Evolutionary conservation across 1,140 invertebrate genomes (phyloP), one percentile per base, ranked within the genome.

Genomic region (Meteorus sp.): DNA sequence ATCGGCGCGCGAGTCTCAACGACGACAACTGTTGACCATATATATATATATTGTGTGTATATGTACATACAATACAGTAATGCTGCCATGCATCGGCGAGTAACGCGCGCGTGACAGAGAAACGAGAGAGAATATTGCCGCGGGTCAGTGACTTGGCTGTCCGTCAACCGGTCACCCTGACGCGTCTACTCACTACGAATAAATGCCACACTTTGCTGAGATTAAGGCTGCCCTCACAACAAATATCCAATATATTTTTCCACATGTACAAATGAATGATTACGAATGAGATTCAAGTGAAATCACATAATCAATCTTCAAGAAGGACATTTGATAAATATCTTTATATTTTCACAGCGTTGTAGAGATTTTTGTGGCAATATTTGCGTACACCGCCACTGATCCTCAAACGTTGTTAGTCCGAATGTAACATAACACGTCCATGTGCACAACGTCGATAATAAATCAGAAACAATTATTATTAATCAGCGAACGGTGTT

Each of bases 391-490:
- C n/a, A n/a, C n/a, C n/a, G n/a, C n/a, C n/a, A n/a, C n/a, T n/a
- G n/a, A n/a, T n/a, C n/a, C n/a, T n/a, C n/a, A 29, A 65, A 58
- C 57, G 37, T 33, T 56, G 54, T 63, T 59, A 60, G 60, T 60
- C n/a, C 54, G 61, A 66, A 63, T 61, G 7, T 55, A 8, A 27
- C 31, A n/a, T 1, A 39, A 11, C 41, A 44, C 15, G 19, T 44
- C 17, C 13, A 13, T 17, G 29, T 20, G 47, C 11, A 50, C 22
- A 48, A 48, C 15, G 45, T 27, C 23, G 20, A 17, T 20, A 33
- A 44, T 55, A 17, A 29, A 3, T 55, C 35, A 29, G 20, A 22
- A 7, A 55, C 27, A 55, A 13, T 19, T 33, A 56, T 47, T 47
- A 56, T 56, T 56, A 56, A 47, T 56, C 54, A 29, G 33, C 25